Percentiles rank a stretch among this genome's conserved stretches.
These are phyloP conservation scores for Micromesistius poutassou DNA, from an alignment of 2,797 vertebrate species.

Conservation along the genomic window DNA sequence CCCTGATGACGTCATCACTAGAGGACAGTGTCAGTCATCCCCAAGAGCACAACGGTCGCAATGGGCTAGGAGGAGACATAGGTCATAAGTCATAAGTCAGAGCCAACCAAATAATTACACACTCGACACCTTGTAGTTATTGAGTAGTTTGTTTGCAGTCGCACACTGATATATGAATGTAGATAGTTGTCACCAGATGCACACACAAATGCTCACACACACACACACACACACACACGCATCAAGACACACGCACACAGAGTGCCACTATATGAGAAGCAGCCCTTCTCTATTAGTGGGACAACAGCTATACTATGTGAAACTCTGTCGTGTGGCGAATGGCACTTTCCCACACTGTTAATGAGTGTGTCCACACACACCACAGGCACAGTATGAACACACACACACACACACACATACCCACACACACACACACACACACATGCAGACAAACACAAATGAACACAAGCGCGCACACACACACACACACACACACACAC, in stretches of 20 bases:
- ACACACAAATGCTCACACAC: not conserved
- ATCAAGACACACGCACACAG: not conserved
- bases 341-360: slow-evolving; percentile 67
- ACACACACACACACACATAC: not conserved
- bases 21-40: not conserved
- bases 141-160: not conserved
- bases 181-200: not conserved
- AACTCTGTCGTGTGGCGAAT: slow-evolving; percentile 65
- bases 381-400: slow-evolving; percentile 47
- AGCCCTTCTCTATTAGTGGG: slow-evolving; percentile 52
- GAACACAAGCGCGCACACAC: not conserved
- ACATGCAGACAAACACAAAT: not conserved
- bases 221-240: not conserved
- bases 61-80: not conserved
- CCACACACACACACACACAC: not conserved
- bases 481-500: too few species aligned
- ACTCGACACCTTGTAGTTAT: not conserved
- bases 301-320: slow-evolving; percentile 60
- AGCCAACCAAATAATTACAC: not conserved
- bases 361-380: slow-evolving; percentile 60
- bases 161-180: not conserved
- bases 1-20: not conserved
- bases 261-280: slow-evolving; percentile 50
- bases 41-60: not conserved
- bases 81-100: not conserved